Conservation (phyloP, 2,113 vertebrate genomes). For the Cardinalis cardinalis region DNA sequence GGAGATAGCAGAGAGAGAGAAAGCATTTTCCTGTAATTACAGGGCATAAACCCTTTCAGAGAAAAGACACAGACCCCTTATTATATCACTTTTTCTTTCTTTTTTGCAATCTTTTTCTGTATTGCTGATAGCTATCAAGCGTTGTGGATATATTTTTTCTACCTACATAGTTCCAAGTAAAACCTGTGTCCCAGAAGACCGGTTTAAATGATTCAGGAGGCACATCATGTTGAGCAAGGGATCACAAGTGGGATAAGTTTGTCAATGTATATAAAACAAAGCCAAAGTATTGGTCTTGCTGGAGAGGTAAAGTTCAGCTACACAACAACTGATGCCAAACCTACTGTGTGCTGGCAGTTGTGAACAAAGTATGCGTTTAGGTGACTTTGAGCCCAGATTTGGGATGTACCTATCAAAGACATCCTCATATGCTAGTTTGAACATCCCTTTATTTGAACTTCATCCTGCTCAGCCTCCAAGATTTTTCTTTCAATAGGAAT, state of each 20-base stretch:
- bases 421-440: background rate
- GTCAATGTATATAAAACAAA: background rate
- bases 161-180: background rate
- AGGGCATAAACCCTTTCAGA: slow-evolving; percentile 23
- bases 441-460: background rate
- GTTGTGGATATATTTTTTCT: background rate
- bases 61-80: background rate
- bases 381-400: background rate
- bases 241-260: background rate
- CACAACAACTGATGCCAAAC: background rate
- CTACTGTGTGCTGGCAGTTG: fast-evolving
- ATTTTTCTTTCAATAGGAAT: background rate
- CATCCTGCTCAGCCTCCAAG: background rate
- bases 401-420: background rate
- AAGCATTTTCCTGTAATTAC: slow-evolving; percentile 21
- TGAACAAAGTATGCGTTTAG: background rate
- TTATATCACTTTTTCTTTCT: background rate
- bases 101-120: background rate
- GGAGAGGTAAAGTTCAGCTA: background rate
- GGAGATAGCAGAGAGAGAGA: background rate
- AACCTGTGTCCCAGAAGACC: background rate
- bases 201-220: background rate
- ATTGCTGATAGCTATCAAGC: background rate
- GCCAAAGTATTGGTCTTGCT: background rate
- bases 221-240: background rate